Evolutionary conservation across 2,113 vertebrate species (phyloP).

Genomic region (Microcebus tavaratra): DNA sequence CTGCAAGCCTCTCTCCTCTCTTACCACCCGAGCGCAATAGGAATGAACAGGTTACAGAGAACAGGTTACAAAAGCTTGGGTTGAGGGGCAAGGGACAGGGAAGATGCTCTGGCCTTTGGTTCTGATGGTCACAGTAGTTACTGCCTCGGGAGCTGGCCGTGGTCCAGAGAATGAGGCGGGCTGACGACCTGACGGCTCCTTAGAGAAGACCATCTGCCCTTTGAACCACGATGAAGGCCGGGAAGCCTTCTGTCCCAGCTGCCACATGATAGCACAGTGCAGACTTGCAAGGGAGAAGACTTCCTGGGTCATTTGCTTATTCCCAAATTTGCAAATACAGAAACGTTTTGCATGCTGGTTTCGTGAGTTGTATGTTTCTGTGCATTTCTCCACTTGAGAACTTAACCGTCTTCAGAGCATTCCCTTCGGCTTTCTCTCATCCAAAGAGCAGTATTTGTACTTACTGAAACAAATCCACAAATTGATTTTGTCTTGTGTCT

Average conservation of each 20-base stretch:
- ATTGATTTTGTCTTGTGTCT: background rate
- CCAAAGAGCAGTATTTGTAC: background rate
- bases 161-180: background rate
- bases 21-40: background rate
- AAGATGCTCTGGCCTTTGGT: background rate
- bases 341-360: background rate
- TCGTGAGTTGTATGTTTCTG: background rate
- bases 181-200: background rate
- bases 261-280: background rate
- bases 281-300: background rate
- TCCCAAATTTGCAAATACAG: background rate
- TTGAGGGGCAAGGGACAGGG: background rate
- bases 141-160: background rate
- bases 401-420: background rate
- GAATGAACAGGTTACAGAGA: background rate
- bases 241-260: background rate
- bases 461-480: background rate
- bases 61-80: background rate
- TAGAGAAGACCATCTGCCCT: conserved; percentile 47
- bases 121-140: background rate
- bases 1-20: background rate
- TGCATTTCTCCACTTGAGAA: background rate
- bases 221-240: background rate
- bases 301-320: background rate
- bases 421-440: background rate